Base-by-base conservation (phyloP, 1,140 invertebrate species). In the Drepana arcuata region DNA sequence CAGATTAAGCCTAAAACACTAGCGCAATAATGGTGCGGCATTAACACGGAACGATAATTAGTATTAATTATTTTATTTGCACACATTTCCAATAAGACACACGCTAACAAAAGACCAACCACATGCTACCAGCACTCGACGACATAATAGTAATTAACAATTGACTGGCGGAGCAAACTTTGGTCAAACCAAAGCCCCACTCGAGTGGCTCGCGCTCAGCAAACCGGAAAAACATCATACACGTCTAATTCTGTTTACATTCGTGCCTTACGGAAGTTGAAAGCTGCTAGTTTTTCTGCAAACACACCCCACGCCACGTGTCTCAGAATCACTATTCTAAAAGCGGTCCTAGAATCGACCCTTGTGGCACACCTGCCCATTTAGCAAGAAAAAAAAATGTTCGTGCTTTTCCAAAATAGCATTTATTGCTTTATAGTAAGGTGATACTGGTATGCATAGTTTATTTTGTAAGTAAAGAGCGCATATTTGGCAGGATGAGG, bases 401-500 rank as follows among this genome's bases (percentile, higher is more conserved):
- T 26, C 2, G 2, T 4, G 2, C n/a, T 2, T 3, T 7, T 7
- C 24, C 31, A 39, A 36, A 38, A 33, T 7, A 1, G 27, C 18
- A 14, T 14, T 36, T 49, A 16, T 15, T 9, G 2, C n/a, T 6
- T 26, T 26, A 3, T 26, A 26, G 10, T 26, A 26, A 26, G n/a
- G 24, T 3, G 2, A 2, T 26, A 26, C 2, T 10, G 4, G 10
- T n/a, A 6, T 2, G 24, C n/a, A 26, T 26, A 2, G 24, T n/a
- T 14, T 18, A 34, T n/a, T 14, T 57, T 53, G 65, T 67, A 58
- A 50, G 61, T 54, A 41, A 24, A 41, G 37, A 42, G 47, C 47
- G 53, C 59, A 66, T 75, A 68, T 79, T 79, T 68, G 71, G 59
- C 70, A 74, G 74, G 74, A 79, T 77, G 74, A 79, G 74, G 74